A percentile compares a stretch with the other conserved stretches of the same genome.
Conservation (phyloP, 2,113 vertebrate genomes). For the Hylia prasina region DNA sequence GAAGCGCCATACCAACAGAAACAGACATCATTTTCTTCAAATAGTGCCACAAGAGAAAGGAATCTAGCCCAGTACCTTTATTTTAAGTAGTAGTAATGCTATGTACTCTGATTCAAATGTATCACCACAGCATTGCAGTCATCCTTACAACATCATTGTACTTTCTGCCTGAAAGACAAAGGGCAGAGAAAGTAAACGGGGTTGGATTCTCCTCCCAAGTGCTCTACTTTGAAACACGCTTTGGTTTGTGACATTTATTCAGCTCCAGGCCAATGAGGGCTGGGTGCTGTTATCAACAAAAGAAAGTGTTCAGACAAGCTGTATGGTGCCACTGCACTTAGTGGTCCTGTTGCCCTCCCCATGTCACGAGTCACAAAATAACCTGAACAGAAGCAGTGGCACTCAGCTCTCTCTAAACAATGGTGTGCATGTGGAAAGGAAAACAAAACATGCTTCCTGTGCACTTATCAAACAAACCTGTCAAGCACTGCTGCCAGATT, state of each 20-base stretch:
- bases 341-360: not conserved
- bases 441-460: fast-evolving
- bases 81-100: not conserved
- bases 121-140: not conserved
- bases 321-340: not conserved
- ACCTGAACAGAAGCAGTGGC: not conserved
- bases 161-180: not conserved
- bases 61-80: not conserved
- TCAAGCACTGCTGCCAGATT: not conserved
- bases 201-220: not conserved
- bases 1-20: not conserved
- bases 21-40: not conserved
- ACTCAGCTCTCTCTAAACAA: not conserved
- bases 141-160: not conserved
- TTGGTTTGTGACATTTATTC: not conserved
- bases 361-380: not conserved
- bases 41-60: not conserved
- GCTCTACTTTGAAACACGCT: not conserved
- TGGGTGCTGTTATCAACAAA: not conserved
- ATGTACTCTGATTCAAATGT: not conserved
- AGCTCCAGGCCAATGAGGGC: not conserved
- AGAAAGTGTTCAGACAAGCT: not conserved
- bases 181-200: not conserved
- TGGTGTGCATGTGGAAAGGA: not conserved
- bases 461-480: fast-evolving